Base-by-base conservation (phyloP, 64 coral and sea anemone genomes). In the Anthopleura sola region DNA sequence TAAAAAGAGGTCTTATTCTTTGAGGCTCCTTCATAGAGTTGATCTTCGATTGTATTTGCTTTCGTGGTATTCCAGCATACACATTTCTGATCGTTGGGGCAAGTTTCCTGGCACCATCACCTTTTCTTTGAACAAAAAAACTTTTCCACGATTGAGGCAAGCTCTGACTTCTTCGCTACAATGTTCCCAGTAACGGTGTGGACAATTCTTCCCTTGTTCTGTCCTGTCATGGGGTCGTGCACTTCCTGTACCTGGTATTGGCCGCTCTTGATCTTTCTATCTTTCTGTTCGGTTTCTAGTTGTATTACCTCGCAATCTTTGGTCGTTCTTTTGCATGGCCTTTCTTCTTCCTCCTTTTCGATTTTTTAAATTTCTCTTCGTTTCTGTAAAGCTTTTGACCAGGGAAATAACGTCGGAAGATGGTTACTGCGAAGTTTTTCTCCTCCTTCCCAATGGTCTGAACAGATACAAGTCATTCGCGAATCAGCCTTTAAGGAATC, bases 361-460 rank as follows among this genome's bases (percentile, higher is more conserved):
- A 14, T 14, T 46, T 64, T 85, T 11, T 5, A 23, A 16, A 85
- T 37, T 38, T 39, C 83, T 85, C 55, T 68, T 23, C 83, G 36
- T 68, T 0, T 17, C 39, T 39, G 29, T 36, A 19, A 68, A 37
- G 8, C 31, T 85, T 36, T 38, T 8, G 83, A 68, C 75, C 75
- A 78, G 0, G 75, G 75, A 82, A 89, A 89, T 6, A 89, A 11
- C 20, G 81, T 62, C 7, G 87, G 87, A 5, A 88, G 26, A 82
- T 89, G 88, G 37, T 60, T 89, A 44, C 88, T 37, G 80, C 80
- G 75, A 0, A 84, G 32, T 28, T 89, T 89, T 28, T 76, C 11
- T 83, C 88, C 88, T 3, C 88, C 88, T 38, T 89, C 87, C 87
- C 87, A 89, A 68, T 89, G 87, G 23, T 89, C 40, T 13, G 56